Conservation (phyloP, 2,113 vertebrate genomes). For the Bos javanicus region DNA sequence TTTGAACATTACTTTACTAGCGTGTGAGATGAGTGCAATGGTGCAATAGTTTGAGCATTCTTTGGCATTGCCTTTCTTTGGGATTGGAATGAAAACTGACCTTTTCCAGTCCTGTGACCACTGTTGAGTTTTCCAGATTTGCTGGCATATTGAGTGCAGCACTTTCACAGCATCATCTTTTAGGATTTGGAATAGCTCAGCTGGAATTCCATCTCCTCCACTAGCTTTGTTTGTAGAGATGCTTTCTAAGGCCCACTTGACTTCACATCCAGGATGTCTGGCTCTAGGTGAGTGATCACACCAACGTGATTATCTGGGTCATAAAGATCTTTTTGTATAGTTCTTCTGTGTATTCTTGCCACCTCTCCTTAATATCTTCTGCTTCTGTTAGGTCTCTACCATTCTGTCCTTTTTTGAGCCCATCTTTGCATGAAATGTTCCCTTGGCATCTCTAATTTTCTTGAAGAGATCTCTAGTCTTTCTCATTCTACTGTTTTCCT, state of each 20-base stretch:
- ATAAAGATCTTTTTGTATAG: background rate
- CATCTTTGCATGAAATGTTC: background rate
- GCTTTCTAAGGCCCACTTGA: background rate
- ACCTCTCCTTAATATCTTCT: background rate
- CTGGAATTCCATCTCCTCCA: background rate
- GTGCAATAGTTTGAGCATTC: background rate
- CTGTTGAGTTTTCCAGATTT: background rate
- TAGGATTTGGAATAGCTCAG: background rate
- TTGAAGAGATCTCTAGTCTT: background rate
- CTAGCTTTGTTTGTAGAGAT: background rate
- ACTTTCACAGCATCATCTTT: background rate
- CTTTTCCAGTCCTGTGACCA: background rate
- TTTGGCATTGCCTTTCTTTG: background rate
- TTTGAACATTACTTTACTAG: background rate
- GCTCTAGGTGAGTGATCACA: background rate
- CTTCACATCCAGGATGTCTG: background rate
- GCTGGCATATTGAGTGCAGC: background rate
- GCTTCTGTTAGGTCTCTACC: background rate
- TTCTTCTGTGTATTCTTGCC: background rate
- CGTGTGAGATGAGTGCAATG: background rate
- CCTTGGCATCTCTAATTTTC: background rate
- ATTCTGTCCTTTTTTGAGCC: background rate
- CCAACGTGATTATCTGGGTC: background rate
- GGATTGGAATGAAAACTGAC: background rate
- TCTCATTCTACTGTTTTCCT: background rate